Evolutionary conservation across 2,888 invertebrate genomes (phyloP), one percentile per base, ranked within the genome.

Genomic region (Campoplex nolae): DNA sequence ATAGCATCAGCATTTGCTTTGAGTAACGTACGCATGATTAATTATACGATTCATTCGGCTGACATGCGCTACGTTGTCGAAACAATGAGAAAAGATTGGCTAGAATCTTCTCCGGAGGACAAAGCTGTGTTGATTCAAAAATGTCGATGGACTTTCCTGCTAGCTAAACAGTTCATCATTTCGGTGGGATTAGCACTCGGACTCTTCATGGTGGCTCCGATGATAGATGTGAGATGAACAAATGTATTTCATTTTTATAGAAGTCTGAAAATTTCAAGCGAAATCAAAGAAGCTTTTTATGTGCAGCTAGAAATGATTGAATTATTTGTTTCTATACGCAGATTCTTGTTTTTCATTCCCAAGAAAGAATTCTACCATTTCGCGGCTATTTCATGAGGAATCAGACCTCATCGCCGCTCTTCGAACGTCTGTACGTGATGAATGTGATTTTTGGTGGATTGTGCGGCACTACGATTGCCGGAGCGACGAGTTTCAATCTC

Each of bases 1-100:
- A 75, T 92, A 32, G 85, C 84, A 23, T 89, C 89, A 0, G 91
- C 91, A 0, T 90, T 90, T 75, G 89, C 84, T 83, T 87, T 94
- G 4, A 70, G 88, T 18, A 3, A 91, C 2, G 65, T 93, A 32
- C 91, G 94, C 8, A 18, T 92, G 38, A 18, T 88, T 9, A 84
- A 92, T 6, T 92, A 92, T 65, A 78, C 88, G 42, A 35, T 84
- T 2, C 88, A 92, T 38, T 88, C 87, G 48, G 88, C 89, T 71
- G 91, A 93, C 18, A 88, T 93, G 84, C 65, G 81, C 2, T 92
- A 90, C 56, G 86, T 93, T 7, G 78, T 93, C 13, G 88, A 91
- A 6, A 90, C 84, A 1, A 94, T 94, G 91, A 88, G 80, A 68
- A 28, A 74, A 0, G 94, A 94, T 58, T 94, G 94, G 94, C 38